These are phyloP conservation scores for Holcopasites calliopsidis DNA, from an alignment of 1,140 invertebrate genomes.

Conservation along the genomic window DNA sequence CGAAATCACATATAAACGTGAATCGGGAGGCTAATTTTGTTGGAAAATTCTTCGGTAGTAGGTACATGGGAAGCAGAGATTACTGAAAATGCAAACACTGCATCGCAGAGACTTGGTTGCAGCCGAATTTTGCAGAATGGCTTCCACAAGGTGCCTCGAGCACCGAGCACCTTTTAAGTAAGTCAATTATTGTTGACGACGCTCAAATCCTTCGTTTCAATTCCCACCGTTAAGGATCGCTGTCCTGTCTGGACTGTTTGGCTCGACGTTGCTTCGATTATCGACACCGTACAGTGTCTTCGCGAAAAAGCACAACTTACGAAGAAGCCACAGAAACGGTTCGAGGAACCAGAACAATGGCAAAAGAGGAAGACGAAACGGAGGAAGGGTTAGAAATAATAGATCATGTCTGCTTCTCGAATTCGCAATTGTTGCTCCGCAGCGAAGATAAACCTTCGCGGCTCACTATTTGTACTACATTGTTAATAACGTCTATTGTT, in stretches of 20 bases:
- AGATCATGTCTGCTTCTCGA: neutral
- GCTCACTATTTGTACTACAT: neutral
- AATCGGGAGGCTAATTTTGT: too few species aligned
- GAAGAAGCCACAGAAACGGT: neutral
- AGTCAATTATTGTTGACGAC: neutral
- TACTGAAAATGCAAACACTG: too few species aligned
- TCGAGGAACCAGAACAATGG: neutral
- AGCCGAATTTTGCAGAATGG: conserved; percentile 6
- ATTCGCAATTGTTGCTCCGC: neutral
- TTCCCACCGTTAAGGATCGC: neutral
- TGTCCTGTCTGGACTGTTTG: too few species aligned
- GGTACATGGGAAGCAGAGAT: too few species aligned
- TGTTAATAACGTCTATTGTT: neutral
- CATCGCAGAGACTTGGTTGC: too few species aligned
- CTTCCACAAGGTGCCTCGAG: neutral
- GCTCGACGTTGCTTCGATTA: neutral
- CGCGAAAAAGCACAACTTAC: neutral
- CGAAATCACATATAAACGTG: too few species aligned
- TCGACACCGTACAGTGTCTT: neutral
- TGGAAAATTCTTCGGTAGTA: too few species aligned
- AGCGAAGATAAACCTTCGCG: too few species aligned
- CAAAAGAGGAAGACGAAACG: neutral
- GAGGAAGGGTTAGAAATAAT: neutral
- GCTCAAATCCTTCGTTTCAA: neutral
- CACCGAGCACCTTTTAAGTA: conserved; percentile 8